Evolutionary conservation across 2,888 invertebrate species (phyloP), one percentile per base, ranked within the genome.

Genomic region (Eupithecia vulgata): DNA sequence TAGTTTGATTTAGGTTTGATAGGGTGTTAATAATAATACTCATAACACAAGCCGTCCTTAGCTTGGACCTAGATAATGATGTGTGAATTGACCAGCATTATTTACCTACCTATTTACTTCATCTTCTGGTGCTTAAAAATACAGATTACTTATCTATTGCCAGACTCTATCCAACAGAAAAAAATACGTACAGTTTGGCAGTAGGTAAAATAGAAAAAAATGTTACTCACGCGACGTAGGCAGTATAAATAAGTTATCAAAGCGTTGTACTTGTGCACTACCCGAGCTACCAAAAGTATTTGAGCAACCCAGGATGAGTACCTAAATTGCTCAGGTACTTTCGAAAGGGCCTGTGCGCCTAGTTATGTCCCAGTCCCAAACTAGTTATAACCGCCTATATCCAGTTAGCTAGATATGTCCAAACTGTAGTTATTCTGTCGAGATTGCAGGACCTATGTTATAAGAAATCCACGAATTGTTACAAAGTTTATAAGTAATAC

Each of bases 371-470:
- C 15, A 61, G 30, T 21, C 68, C 66, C 45, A 57, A 72, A 64
- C 25, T 59, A 61, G 59, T 45, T 25, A 17, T 61, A 17, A 8
- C 42, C 37, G 40, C 35, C 25, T 52, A 57, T 61, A 59, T 25
- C 25, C 48, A 73, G 70, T 64, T 68, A 71, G 68, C 52, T 52
- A 25, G 62, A 62, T 64, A 37, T 40, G 65, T 40, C 48, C 57
- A 59, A 72, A 75, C 67, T 75, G 34, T 37, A 75, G 72, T 75
- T 74, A 74, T 71, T 57, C 64, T 72, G 75, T 75, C 71, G 72
- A 72, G 75, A 75, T 75, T 72, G 64, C 52, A 15, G 62, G 61
- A 72, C 75, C 75, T 67, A 65, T 40, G 72, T 72, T 72, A 72
- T 71, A 75, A 75, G 75, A 72, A 75, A 72, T 72, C 59, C 67